Base-by-base conservation (phyloP, 2,888 invertebrate genomes). In the Ectemnius cavifrons region DNA sequence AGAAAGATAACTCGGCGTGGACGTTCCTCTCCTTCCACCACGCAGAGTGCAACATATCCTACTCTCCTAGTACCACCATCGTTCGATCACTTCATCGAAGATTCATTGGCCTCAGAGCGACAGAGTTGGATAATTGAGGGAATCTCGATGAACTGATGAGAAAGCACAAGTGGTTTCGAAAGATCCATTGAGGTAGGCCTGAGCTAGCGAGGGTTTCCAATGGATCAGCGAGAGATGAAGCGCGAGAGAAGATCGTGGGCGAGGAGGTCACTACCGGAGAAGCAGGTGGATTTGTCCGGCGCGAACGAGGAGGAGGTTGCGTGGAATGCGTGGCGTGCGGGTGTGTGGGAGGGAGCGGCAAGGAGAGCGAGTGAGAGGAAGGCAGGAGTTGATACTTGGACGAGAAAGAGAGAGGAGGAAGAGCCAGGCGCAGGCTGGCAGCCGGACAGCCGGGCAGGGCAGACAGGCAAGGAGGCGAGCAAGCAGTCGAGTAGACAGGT, bases 401-500 rank as follows among this genome's bases (percentile, higher is more conserved):
- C 20, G 62, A 52, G 28, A 45, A 56, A 72, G 62, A 59, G 47
- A 61, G n/a, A 45, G 57, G 52, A 58, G 46, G 45, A 57, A 46
- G 61, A 23, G 23, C 3, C 52, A 46, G 60, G 67, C 63, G 68
- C 60, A 45, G 46, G 77, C 74, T 66, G 75, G 75, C 75, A 71
- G 75, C 63, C n/a, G 46, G 27, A 49, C 59, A 70, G 49, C 20
- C 59, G 57, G 27, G 37, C n/a, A 47, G 58, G 45, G 11, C 18
- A 45, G 45, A 37, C 28, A 14, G 37, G 37, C 37, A 11, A 60
- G 28, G 37, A 28, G 28, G 37, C 47, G 65, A 66, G 45, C 11
- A 11, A 11, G n/a, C 52, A n/a, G 16, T 20, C 27, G 23, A 16
- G 58, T 0, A 27, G 23, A 47, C 45, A 47, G 47, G 52, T 52